Base-by-base conservation (phyloP, 2,797 vertebrate species). In the Centropyge bicolor region DNA sequence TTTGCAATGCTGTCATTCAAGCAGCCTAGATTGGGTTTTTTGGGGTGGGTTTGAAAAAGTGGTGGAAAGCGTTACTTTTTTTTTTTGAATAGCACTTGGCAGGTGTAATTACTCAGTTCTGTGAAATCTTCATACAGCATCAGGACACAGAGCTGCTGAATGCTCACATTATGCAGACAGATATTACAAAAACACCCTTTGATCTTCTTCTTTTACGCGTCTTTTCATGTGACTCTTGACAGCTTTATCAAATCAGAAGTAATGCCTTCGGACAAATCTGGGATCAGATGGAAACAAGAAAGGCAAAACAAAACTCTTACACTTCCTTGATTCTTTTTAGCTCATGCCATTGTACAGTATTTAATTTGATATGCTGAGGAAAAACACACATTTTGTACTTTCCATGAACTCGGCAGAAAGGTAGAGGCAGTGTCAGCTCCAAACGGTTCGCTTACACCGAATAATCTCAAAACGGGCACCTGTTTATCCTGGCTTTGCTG, bases 391-490 rank as follows among this genome's bases (percentile, higher is more conserved):
- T 78, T 78, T 73, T 43, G 52, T 66, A 74, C 67, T 91, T 88
- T 66, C 36, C 14, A 41, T 76, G 70, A 91, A 86, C 79, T 81
- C 76, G 27, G 9, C 59, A 65, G 60, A 78, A 74, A 81, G 75
- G 79, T 85, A 75, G 43, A 54, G 22, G 55, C 27, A 56, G 61
- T 57, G n/a, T 79, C 41, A 38, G 3, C 61, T 86, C 61, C 66
- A 83, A 75, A 78, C 36, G 57, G 19, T 83, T 90, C 65, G 78
- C 74, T 82, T 82, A 45, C 24, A 43, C 81, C 48, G 82, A 81
- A 87, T 89, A 91, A 93, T 92, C 89, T 89, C 71, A 79, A 91
- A 93, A 92, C 64, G 20, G 82, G 78, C 88, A 93, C 90, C 90
- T 94, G 91, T 90, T 92, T 90, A 87, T 88, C 54, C 77, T 81